These are phyloP conservation scores for Dipodomys spectabilis DNA, from an alignment of 2,113 vertebrate genomes.

Conservation along the genomic window DNA sequence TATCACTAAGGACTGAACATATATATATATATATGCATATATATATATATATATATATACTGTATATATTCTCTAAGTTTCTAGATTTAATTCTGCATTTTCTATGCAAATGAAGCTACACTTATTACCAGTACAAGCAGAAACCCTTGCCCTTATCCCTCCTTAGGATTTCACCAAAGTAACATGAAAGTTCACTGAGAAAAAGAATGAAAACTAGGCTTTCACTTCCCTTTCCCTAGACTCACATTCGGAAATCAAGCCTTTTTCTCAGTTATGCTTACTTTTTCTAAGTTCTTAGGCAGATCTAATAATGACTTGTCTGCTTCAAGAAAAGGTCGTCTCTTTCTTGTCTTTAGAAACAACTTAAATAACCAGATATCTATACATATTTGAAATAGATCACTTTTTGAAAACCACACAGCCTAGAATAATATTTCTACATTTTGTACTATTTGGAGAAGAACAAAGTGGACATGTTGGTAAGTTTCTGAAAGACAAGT, in stretches of 20 bases:
- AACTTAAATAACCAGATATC: not conserved
- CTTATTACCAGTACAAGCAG: not conserved
- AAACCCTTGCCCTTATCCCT: not conserved
- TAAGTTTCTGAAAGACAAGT: not conserved
- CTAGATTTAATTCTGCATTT: not conserved
- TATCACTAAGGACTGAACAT: not conserved
- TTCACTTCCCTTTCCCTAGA: not conserved
- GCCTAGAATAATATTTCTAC: not conserved
- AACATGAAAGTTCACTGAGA: not conserved
- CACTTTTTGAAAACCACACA: constrained; percentile 7
- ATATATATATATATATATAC: not conserved
- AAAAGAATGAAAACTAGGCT: not conserved
- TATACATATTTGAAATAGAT: constrained; percentile 27
- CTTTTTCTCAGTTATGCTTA: not conserved
- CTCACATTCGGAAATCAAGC: not conserved
- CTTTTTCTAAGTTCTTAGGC: not conserved
- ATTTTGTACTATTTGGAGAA: not conserved
- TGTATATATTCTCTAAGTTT: not conserved
- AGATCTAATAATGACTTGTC: not conserved
- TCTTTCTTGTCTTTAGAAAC: not conserved
- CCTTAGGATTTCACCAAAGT: not conserved
- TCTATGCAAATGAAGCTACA: not conserved
- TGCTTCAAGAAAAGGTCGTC: not conserved
- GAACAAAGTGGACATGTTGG: constrained; percentile 6
- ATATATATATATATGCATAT: not conserved